Evolutionary conservation across 2,113 vertebrate genomes (phyloP).

Genomic region (Tursiops truncatus): DNA sequence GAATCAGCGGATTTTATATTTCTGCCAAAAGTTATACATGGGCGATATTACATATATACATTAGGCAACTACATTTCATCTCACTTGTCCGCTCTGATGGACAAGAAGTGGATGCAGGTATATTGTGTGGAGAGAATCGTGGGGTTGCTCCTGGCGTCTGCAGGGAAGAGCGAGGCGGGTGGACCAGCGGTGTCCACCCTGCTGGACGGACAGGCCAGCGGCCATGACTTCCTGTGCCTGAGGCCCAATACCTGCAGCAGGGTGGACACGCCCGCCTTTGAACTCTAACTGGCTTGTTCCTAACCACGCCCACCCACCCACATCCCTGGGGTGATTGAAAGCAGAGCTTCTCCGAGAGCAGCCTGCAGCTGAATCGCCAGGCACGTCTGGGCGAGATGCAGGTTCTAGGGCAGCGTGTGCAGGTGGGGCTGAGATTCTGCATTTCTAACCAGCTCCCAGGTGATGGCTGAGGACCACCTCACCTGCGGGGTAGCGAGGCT

Average conservation of each 20-base stretch:
- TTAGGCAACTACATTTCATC: background rate
- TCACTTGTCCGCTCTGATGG: background rate
- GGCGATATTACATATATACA: background rate
- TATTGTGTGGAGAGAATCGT: too few relatives aligned
- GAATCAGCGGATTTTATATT: background rate
- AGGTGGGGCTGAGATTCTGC: background rate
- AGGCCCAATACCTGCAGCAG: accelerated
- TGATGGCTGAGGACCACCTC: background rate
- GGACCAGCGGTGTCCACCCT: background rate
- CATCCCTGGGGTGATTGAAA: background rate
- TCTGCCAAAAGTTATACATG: background rate
- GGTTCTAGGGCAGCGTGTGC: accelerated
- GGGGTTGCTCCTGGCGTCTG: background rate
- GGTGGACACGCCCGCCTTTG: background rate
- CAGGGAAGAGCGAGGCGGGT: background rate
- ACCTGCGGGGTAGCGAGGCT: accelerated
- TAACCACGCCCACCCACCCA: accelerated
- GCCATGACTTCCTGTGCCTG: background rate
- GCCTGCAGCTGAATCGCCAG: accelerated
- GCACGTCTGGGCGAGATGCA: accelerated
- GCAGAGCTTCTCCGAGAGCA: background rate
- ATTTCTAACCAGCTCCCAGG: background rate
- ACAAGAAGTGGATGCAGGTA: accelerated
- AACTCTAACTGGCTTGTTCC: too few relatives aligned
- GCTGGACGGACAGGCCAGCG: background rate